A percentile compares a stretch with the other conserved stretches of the same genome.
phyloP scores from a whole-genome alignment of 92 coral and sea anemone species.

The Virgularia gustaviana region DNA sequence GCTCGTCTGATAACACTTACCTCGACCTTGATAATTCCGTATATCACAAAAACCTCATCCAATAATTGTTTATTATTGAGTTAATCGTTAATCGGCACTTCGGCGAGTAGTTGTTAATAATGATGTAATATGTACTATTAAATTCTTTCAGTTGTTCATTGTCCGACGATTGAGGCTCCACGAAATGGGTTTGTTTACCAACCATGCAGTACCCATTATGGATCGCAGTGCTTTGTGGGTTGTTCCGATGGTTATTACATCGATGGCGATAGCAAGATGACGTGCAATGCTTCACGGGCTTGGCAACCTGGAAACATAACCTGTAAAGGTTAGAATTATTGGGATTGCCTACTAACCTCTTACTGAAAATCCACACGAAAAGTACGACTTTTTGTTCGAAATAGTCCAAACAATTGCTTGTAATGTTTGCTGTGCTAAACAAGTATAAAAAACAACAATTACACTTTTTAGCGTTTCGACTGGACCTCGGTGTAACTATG shows the following conservation, averaged over 20 bases:
- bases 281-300: slow-evolving; percentile 40
- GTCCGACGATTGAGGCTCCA: slow-evolving; percentile 51
- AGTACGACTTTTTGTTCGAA: too few relatives aligned
- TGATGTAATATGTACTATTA: too few relatives aligned
- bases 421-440: too few relatives aligned
- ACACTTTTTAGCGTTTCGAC: too few relatives aligned
- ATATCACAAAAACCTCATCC: background rate
- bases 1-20: background rate
- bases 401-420: too few relatives aligned
- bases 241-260: slow-evolving; percentile 53
- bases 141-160: slow-evolving; percentile 37
- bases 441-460: too few relatives aligned
- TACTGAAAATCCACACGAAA: too few relatives aligned
- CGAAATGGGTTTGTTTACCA: slow-evolving; percentile 53
- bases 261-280: slow-evolving; percentile 43
- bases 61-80: background rate
- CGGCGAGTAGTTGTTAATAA: too few relatives aligned
- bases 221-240: slow-evolving; percentile 58
- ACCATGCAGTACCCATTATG: slow-evolving; percentile 58
- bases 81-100: too few relatives aligned
- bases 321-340: background rate
- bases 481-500: too few relatives aligned
- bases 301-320: slow-evolving; percentile 50
- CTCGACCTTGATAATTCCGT: background rate
- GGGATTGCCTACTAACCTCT: too few relatives aligned